phyloP scores from a whole-genome alignment of 2,797 vertebrate genomes.

The Anableps anableps region DNA sequence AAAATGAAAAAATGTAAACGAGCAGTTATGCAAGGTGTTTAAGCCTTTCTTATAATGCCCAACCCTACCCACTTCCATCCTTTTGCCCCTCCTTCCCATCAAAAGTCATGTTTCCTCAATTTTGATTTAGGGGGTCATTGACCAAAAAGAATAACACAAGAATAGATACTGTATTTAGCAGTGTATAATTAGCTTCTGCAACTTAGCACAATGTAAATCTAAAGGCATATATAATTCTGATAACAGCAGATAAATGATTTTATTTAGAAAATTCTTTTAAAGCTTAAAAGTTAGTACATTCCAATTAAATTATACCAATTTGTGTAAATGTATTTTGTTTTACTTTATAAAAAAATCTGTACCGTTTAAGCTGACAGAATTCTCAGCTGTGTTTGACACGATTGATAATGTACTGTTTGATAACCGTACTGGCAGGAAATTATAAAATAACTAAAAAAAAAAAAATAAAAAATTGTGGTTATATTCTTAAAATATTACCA shows the following conservation, averaged over 20 bases:
- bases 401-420: not conserved
- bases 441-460: too few relatives aligned
- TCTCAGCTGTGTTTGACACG: not conserved
- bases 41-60: too few relatives aligned
- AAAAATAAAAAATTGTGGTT: too few relatives aligned
- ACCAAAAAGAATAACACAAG: not conserved
- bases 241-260: not conserved
- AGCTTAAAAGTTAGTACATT: not conserved
- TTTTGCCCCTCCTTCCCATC: too few relatives aligned
- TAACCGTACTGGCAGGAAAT: not conserved
- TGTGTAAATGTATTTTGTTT: not conserved
- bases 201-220: not conserved
- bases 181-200: not conserved
- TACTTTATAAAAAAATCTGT: not conserved
- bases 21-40: not conserved
- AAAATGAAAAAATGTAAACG: conserved; percentile 32
- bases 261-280: not conserved
- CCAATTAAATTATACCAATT: not conserved
- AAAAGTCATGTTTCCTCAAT: too few relatives aligned
- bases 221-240: not conserved
- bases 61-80: too few relatives aligned
- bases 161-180: too few relatives aligned
- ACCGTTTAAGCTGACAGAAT: not conserved
- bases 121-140: not conserved
- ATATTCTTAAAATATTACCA: too few relatives aligned